Evolutionary conservation across 2,888 invertebrate species (phyloP).

Genomic region (Tetranychus piercei): DNA sequence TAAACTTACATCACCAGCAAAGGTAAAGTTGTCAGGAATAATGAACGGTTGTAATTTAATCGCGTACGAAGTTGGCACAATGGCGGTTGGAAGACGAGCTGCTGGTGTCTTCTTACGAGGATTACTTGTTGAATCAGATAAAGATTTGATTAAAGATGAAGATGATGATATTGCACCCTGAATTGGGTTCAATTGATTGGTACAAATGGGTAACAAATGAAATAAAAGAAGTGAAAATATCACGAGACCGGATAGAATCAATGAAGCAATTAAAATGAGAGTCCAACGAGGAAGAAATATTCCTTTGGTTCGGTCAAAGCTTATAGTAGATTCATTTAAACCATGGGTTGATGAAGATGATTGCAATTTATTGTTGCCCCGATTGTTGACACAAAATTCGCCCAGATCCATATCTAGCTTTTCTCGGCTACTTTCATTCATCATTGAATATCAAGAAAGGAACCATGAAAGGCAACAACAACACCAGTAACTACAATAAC

Average conservation of each 20-base stretch:
- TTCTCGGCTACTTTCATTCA: constrained; percentile 8
- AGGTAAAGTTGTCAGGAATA: not conserved
- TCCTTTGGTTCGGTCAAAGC: not conserved
- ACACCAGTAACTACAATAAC: too few species aligned
- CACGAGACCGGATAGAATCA: not conserved
- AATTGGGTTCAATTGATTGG: not conserved
- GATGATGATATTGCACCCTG: not conserved
- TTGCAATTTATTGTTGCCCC: not conserved
- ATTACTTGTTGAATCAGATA: not conserved
- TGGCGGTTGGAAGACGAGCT: constrained; percentile 17
- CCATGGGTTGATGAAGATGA: not conserved
- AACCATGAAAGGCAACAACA: too few species aligned
- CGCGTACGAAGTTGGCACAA: constrained; percentile 24
- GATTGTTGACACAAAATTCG: constrained; percentile 4
- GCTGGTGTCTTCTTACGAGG: not conserved
- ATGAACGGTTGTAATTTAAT: constrained; percentile 22
- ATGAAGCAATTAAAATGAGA: not conserved
- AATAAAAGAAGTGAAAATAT: not conserved
- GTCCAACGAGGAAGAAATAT: constrained; percentile 1
- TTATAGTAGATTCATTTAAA: not conserved
- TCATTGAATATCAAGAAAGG: not conserved
- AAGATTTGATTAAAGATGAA: not conserved
- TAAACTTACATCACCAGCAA: constrained; percentile 7
- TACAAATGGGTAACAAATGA: not conserved
- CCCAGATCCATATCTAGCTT: constrained; percentile 11